Evolutionary conservation across 2,113 vertebrate species (phyloP), one percentile per base, ranked within the genome.

Genomic region (Corapipo altera): DNA sequence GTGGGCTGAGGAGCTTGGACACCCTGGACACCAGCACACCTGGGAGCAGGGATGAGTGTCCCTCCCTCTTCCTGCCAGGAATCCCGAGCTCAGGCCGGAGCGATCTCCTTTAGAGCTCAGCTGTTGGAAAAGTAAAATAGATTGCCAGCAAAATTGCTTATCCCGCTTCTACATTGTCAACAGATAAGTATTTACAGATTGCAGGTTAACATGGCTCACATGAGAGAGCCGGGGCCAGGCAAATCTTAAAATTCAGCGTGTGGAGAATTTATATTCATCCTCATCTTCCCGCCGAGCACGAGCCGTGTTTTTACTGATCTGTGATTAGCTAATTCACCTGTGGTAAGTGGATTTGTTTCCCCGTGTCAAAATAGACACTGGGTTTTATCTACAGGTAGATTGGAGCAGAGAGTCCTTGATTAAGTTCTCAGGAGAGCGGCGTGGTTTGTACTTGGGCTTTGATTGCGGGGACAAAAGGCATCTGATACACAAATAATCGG

Each of bases 271-370:
- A 14, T 96, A 66, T 92, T 91, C 95, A 82, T 77, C 95, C 87
- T 66, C 92, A 64, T 76, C 95, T 51, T 88, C 33, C 51, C 69
- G 27, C 89, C 2, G 12, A 57, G 93, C 89, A 35, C 43, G 49
- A 93, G 96, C 65, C 27, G 52, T n/a, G 92, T 91, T 43, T 74
- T 92, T 37, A 75, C 91, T 52, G 95, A 83, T 93, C 77, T 17
- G 23, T 92, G 94, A 96, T 95, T 92, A 95, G 79, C 74, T 81
- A 80, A 91, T 88, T 95, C 92, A 96, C 65, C 93, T 91, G 86
- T 41, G 11, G 58, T 96, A 95, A 95, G 89, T 96, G 95, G 64
- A 69, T 93, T 95, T 93, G 91, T 66, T 95, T 91, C 61, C 77
- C 46, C 35, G 27, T 92, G 70, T 77, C 66, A 91, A 67, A 54